Conservation (phyloP, 2,113 vertebrate genomes). For the Archocentrus centrarchus region DNA sequence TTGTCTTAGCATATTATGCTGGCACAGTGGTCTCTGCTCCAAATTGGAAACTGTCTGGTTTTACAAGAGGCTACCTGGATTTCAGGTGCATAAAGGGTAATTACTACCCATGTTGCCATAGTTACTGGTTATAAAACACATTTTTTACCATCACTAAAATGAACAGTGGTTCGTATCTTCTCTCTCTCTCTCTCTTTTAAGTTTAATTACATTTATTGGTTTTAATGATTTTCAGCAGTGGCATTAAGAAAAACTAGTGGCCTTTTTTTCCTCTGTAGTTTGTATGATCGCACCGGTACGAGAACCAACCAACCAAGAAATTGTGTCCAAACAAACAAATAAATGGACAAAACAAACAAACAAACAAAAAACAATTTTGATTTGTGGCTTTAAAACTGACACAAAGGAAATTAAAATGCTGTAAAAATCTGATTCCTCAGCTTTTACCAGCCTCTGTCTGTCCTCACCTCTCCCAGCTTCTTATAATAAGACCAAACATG, state of each 20-base stretch:
- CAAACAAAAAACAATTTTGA: neutral
- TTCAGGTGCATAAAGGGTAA: neutral
- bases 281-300: neutral
- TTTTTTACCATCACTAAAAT: no score
- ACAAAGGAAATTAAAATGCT: neutral
- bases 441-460: neutral
- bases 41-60: neutral
- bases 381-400: neutral
- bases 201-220: no score
- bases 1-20: neutral
- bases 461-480: neutral
- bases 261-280: no score
- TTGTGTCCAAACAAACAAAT: neutral
- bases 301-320: neutral
- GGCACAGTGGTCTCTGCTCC: neutral
- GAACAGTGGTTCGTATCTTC: no score
- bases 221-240: no score
- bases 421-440: neutral
- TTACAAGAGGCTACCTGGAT: neutral
- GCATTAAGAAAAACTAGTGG: no score
- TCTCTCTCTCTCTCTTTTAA: no score
- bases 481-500: slow-evolving; percentile 13
- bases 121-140: no score
- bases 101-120: neutral
- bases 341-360: neutral